A percentile compares a stretch with the other conserved stretches of the same genome.
These are phyloP conservation scores for Sycobia sp. DNA, from an alignment of 1,140 invertebrate species.

Conservation along the genomic window DNA sequence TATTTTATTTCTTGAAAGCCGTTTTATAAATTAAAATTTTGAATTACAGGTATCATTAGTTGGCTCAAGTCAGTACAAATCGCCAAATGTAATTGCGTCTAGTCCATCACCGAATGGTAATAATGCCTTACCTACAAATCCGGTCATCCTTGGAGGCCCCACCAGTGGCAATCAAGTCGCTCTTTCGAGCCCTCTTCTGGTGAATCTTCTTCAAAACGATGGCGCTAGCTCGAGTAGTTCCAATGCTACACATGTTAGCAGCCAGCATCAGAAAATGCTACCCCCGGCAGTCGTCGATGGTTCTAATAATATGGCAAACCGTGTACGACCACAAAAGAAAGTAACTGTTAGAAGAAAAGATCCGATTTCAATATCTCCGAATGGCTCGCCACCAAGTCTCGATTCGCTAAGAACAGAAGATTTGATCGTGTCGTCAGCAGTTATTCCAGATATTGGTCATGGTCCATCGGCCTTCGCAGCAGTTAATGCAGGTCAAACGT, in stretches of 20 bases:
- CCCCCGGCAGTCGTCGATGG: constrained; percentile 60
- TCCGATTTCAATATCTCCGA: constrained; percentile 38
- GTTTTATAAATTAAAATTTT: background rate
- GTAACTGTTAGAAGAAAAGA: constrained; percentile 59
- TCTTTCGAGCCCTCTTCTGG: constrained; percentile 85
- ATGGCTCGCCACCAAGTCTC: constrained; percentile 51
- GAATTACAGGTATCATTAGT: constrained; percentile 35
- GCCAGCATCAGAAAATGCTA: constrained; percentile 55
- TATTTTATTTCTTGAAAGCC: no score
- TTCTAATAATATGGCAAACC: constrained; percentile 51
- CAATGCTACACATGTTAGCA: constrained; percentile 46
- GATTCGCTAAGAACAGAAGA: constrained; percentile 56
- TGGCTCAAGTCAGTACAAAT: constrained; percentile 51
- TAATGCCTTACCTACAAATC: constrained; percentile 38
- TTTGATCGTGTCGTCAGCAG: constrained; percentile 42
- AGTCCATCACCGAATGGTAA: constrained; percentile 52
- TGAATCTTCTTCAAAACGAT: constrained; percentile 90
- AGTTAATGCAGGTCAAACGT: constrained; percentile 55
- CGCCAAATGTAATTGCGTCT: constrained; percentile 47
- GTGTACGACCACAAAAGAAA: constrained; percentile 59
- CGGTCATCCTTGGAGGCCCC: constrained; percentile 41
- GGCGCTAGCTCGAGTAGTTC: constrained; percentile 55
- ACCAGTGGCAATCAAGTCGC: constrained; percentile 66
- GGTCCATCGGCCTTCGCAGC: constrained; percentile 54
- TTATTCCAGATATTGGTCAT: constrained; percentile 45